A percentile compares a stretch with the other conserved stretches of the same genome.
These are phyloP conservation scores for Aplocera efformata DNA, from an alignment of 2,888 invertebrate genomes.

Conservation along the genomic window DNA sequence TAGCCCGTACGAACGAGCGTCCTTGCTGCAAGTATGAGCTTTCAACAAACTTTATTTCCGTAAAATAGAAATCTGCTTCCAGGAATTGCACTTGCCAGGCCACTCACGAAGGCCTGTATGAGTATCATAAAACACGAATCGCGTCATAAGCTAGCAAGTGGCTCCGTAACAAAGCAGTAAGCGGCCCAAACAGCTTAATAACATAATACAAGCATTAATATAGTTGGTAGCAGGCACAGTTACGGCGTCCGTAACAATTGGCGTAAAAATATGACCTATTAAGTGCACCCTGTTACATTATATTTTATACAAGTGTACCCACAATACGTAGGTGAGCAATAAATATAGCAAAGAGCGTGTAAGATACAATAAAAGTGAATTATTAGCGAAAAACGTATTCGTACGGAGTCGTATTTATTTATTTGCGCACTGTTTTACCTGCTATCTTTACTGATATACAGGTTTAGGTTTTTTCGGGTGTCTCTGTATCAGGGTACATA, in stretches of 20 bases:
- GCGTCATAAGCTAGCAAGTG: slow-evolving; percentile 21
- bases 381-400: slow-evolving; percentile 73
- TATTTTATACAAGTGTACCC: slow-evolving; percentile 67
- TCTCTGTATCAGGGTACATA: slow-evolving; percentile 34
- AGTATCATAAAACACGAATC: slow-evolving; percentile 19
- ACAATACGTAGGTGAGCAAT: slow-evolving; percentile 70
- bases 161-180: slow-evolving; percentile 22
- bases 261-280: slow-evolving; percentile 56
- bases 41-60: too few relatives aligned
- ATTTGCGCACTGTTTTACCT: slow-evolving; percentile 46
- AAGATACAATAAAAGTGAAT: slow-evolving; percentile 79
- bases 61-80: not conserved
- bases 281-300: slow-evolving; percentile 61
- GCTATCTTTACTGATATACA: slow-evolving; percentile 52
- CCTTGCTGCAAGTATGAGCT: too few relatives aligned
- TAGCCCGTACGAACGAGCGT: slow-evolving; percentile 12
- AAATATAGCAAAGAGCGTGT: slow-evolving; percentile 75
- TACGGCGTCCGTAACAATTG: slow-evolving; percentile 42
- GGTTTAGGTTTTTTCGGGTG: slow-evolving; percentile 48
- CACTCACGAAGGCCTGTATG: slow-evolving; percentile 8
- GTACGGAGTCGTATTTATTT: slow-evolving; percentile 60
- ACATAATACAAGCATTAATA: slow-evolving; percentile 32
- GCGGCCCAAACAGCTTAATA: slow-evolving; percentile 30
- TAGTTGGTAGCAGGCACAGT: slow-evolving; percentile 28
- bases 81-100: not conserved